These are phyloP conservation scores for Leptosomus discolor DNA, from an alignment of 2,113 vertebrate genomes.

Conservation along the genomic window DNA sequence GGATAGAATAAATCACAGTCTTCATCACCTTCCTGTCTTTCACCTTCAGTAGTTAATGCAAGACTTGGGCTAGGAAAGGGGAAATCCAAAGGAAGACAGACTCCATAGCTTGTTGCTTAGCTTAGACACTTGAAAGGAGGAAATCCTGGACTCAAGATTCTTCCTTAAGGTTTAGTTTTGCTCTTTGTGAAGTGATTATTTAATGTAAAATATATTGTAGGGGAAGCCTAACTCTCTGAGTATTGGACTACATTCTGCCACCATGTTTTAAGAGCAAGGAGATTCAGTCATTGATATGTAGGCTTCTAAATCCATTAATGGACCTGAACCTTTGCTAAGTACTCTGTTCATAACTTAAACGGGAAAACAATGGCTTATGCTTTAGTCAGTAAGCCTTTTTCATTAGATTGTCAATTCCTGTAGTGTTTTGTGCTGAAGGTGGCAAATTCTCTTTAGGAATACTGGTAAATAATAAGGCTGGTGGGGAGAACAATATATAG, in stretches of 20 bases:
- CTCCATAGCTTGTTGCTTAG: neutral
- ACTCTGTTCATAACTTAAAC: neutral
- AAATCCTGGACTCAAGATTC: neutral
- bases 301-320: neutral
- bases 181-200: neutral
- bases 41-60: neutral
- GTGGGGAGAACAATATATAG: neutral
- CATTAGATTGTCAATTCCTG: neutral
- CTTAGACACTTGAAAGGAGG: neutral
- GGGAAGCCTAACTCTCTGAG: neutral
- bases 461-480: neutral
- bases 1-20: neutral
- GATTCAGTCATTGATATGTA: neutral
- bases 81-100: neutral
- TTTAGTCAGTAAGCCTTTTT: neutral
- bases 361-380: neutral
- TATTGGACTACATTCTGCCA: neutral
- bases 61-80: neutral
- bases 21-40: neutral
- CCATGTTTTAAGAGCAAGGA: neutral
- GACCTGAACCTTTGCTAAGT: neutral
- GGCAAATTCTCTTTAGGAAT: neutral
- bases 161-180: neutral
- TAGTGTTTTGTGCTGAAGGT: neutral
- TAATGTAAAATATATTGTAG: neutral